Base-by-base conservation (phyloP, 2,113 vertebrate genomes). In the Empidonax traillii region DNA sequence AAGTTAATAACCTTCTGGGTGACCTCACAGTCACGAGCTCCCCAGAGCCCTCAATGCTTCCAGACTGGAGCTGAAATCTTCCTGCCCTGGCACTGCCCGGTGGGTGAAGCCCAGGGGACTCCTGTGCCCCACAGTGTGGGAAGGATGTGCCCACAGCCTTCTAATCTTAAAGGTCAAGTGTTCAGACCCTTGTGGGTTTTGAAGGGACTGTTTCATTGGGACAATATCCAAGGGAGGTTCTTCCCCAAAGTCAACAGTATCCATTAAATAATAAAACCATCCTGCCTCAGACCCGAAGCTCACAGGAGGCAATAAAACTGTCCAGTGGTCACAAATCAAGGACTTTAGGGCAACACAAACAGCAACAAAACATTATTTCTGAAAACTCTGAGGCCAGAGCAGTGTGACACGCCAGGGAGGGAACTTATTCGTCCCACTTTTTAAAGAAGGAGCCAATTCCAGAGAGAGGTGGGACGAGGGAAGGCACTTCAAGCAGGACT, bases 291-390 rank as follows among this genome's bases (percentile, higher is more conserved):
- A 90, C 75, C 68, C 49, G 15, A 87, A 73, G 73, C 76, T 84
- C 58, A 82, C 58, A 69, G 77, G 90, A 87, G 23, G 66, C 93
- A 89, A 89, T 93, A 93, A 94, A 96, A 92, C 86, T 78, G 86
- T 89, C 69, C 83, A 14, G 61, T 41, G 62, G 73, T 53, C 88
- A 95, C 67, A 41, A 89, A 89, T 89, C 85, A 85, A 80, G 80
- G 76, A 43, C 69, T 92, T 96, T n/a, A 75, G 56, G 90, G 61
- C 55, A 88, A 93, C 41, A 74, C 30, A 77, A 91, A 96, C 53
- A 90, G 63, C 87, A 92, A 49, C 77, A 81, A 93, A 93, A 67
- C 0, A 0, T 85, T 81, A 77, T 77, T 90, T 90, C 82, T 85
- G 69, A 91, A 69, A 77, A 59, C 37, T 63, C 8, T 20, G 58